Evolutionary conservation across 2,797 vertebrate species (phyloP).

Genomic region (Diglossa cyanea): DNA sequence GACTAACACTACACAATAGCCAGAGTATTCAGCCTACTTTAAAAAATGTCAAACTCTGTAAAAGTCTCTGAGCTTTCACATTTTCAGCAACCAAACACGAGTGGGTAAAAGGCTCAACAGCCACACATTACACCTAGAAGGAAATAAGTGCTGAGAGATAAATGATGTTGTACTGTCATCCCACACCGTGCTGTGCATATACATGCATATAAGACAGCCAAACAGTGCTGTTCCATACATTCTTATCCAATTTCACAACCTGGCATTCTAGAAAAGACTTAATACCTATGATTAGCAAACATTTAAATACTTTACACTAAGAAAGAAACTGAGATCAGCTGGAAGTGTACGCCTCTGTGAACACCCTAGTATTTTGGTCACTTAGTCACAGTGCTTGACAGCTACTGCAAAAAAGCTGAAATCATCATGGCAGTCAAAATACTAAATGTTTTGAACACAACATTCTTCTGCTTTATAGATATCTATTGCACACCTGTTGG

Average conservation of each 20-base stretch:
- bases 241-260: not conserved
- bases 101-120: not conserved
- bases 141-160: not conserved
- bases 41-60: not conserved
- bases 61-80: not conserved
- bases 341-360: not conserved
- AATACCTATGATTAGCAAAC: not conserved
- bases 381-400: not conserved
- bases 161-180: not conserved
- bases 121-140: not conserved
- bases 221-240: not conserved
- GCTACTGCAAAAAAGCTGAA: not conserved
- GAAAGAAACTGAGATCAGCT: not conserved
- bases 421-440: not conserved
- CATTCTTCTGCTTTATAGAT: not conserved
- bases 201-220: not conserved
- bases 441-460: not conserved
- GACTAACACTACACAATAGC: not conserved
- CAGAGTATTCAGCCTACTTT: not conserved
- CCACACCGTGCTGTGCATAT: not conserved
- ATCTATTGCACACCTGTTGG: rapidly evolving
- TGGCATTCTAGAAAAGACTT: not conserved
- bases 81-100: not conserved
- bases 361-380: not conserved
- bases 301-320: not conserved